phyloP scores from a whole-genome alignment of 30 jellyfish, hydroid and myxozoan species.

The Cassiopea xamachana region DNA sequence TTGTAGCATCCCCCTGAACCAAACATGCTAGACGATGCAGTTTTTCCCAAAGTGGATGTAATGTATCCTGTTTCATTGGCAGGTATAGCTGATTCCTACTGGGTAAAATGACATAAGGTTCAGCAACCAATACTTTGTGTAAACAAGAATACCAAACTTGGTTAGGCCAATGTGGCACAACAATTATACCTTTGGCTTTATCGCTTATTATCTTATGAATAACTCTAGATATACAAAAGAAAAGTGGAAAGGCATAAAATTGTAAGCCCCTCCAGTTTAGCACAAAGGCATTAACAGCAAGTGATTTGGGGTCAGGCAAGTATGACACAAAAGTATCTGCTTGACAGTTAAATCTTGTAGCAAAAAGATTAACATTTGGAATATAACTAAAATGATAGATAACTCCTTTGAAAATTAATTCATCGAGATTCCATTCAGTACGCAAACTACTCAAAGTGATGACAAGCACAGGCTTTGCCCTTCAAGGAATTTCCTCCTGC shows the following conservation, averaged over 20 bases:
- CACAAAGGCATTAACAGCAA: slow-evolving; percentile 19
- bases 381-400: not conserved
- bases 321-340: not conserved
- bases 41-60: slow-evolving; percentile 14
- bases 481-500: no score
- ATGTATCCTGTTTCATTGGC: not conserved
- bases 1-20: not conserved
- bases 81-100: not conserved
- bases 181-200: slow-evolving; percentile 25
- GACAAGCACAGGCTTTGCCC: no score
- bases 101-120: slow-evolving; percentile 3
- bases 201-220: slow-evolving; percentile 1
- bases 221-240: not conserved
- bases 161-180: slow-evolving; percentile 42
- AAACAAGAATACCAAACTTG: slow-evolving; percentile 30
- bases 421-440: slow-evolving; percentile 2
- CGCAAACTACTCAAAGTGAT: not conserved
- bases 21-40: slow-evolving; percentile 14
- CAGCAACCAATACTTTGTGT: not conserved
- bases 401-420: not conserved
- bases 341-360: slow-evolving; percentile 18
- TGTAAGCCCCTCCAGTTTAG: not conserved
- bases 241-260: slow-evolving; percentile 37
- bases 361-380: slow-evolving; percentile 36
- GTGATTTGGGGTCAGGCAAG: slow-evolving; percentile 36